Evolutionary conservation across 2,888 invertebrate species (phyloP).

Genomic region (Microplitis deprimator): DNA sequence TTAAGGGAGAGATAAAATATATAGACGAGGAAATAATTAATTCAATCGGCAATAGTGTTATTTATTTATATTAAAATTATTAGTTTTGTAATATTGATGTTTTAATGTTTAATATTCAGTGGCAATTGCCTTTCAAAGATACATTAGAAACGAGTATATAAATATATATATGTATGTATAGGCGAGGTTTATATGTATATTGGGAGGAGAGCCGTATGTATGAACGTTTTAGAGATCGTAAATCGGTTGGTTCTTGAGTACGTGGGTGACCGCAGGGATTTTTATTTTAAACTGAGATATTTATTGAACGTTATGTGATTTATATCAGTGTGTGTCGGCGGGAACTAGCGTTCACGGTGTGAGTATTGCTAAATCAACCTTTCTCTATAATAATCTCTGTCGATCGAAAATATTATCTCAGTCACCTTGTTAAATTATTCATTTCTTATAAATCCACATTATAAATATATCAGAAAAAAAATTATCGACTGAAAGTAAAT

Average conservation of each 20-base stretch:
- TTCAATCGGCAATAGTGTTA: neutral
- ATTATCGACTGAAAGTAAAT: no score
- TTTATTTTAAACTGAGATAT: conserved; percentile 23
- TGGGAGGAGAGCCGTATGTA: neutral
- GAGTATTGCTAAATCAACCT: conserved; percentile 31
- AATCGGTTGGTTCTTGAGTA: conserved; percentile 24
- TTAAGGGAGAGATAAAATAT: neutral
- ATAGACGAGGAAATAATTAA: conserved; percentile 1
- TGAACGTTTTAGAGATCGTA: conserved; percentile 27
- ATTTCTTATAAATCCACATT: neutral
- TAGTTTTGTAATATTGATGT: conserved; percentile 21
- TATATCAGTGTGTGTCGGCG: conserved; percentile 27
- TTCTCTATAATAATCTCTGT: conserved; percentile 23
- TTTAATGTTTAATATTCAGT: conserved; percentile 40
- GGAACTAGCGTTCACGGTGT: conserved; percentile 12
- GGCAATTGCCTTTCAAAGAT: conserved; percentile 37
- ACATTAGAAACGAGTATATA: conserved; percentile 26
- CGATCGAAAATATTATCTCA: conserved; percentile 32
- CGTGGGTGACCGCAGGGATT: conserved; percentile 38
- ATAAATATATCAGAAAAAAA: neutral
- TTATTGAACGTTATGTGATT: conserved; percentile 38
- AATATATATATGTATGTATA: neutral
- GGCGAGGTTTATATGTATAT: conserved; percentile 1
- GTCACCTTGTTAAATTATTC: conserved; percentile 23
- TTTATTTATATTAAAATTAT: conserved; percentile 14